A percentile compares a stretch with the other conserved stretches of the same genome.
Evolutionary conservation across 2,113 vertebrate species (phyloP).

Genomic region (Ictidomys tridecemlineatus): DNA sequence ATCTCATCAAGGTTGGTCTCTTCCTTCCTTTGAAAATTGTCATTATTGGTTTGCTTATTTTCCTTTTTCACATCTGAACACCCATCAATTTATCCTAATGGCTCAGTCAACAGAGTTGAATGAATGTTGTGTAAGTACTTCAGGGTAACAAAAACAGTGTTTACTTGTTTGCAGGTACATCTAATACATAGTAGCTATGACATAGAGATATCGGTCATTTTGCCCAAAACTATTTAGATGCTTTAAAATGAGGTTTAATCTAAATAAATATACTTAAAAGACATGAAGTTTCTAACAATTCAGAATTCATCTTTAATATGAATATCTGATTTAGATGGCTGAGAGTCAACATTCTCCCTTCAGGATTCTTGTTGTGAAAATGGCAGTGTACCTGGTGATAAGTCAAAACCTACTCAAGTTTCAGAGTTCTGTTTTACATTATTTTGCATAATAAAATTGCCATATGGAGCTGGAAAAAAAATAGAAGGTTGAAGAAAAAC

Average conservation of each 20-base stretch:
- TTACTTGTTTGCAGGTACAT: not conserved
- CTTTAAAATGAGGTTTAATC: not conserved
- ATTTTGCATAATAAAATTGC: not conserved
- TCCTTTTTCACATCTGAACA: constrained; percentile 20
- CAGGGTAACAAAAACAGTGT: not conserved
- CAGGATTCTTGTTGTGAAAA: constrained; percentile 31
- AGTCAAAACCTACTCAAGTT: not conserved
- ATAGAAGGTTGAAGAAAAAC: not conserved
- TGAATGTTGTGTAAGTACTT: not conserved
- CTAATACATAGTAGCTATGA: not conserved
- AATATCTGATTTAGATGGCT: not conserved
- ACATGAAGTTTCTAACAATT: not conserved
- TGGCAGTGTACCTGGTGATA: not conserved
- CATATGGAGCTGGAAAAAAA: not conserved
- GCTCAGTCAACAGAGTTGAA: not conserved
- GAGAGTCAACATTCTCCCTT: not conserved
- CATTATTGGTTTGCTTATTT: not conserved
- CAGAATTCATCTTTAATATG: not conserved
- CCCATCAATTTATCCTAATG: not conserved
- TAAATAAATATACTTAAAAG: constrained; percentile 20
- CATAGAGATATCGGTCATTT: not conserved
- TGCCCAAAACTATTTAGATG: not conserved
- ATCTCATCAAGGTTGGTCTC: not conserved
- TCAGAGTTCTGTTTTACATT: constrained; percentile 16
- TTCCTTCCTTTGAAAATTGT: not conserved